Base-by-base conservation (phyloP, 1,140 invertebrate genomes). In the Pantala flavescens region DNA sequence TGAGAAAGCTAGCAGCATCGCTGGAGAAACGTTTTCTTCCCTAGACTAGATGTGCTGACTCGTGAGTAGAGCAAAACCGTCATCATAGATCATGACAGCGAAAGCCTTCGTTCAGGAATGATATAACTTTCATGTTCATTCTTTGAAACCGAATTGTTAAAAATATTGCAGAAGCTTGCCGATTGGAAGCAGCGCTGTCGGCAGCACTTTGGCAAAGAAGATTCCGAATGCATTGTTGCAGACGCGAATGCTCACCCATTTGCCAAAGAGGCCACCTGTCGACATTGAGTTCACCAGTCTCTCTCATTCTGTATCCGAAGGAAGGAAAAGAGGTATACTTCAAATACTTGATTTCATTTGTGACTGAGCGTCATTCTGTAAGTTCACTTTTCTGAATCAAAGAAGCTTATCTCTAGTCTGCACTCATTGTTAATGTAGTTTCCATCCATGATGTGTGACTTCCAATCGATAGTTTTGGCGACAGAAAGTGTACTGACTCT, bases 241-340 rank as follows among this genome's bases (percentile, higher is more conserved):
- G 78, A 77, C 79, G 3, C 82, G 90, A 23, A 82, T 90, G 42
- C 83, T 94, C 75, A 90, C 90, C 70, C 90, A 93, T 80, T 84
- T 95, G 72, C 90, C 91, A 0, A 90, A 92, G 79, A 86, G 92
- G 71, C 92, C 92, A 36, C 91, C 93, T 71, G 92, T 96, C 43
- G 92, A 95, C 81, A 93, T 96, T 76, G 90, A 93, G 83, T 96
- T 95, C 83, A 87, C 86, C 73, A 89, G 95, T 80, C 85, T 96
- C 43, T 90, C 90, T 12, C 96, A 95, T 83, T 92, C 91, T 23
- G 92, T 96, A 16, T 90, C 91, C 73, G 92, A 93, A 78, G 92
- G 92, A 23, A 87, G 91, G 77, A 88, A 88, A 80, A 88, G 90
- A 82, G 91, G 91, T 87, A 77, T 78, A 76, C 36, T 75, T 63